Conservation (phyloP, 2,113 vertebrate genomes). For the Triplophysa tibetana region DNA sequence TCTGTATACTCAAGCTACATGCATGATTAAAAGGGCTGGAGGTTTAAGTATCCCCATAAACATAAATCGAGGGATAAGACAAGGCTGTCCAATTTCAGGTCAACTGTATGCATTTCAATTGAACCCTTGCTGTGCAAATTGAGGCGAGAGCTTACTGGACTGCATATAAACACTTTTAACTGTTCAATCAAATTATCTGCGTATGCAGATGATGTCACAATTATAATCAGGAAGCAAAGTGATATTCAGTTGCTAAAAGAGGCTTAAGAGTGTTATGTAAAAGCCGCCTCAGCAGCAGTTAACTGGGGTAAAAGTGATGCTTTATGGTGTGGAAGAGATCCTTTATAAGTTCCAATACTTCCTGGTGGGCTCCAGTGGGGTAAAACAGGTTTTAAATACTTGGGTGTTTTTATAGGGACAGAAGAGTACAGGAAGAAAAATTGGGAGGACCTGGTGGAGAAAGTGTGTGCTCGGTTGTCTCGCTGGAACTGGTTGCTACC, state of each 20-base stretch:
- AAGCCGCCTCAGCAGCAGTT: too few relatives aligned
- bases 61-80: too few relatives aligned
- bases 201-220: not conserved
- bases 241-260: too few relatives aligned
- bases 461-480: not conserved
- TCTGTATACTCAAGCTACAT: conserved; percentile 43
- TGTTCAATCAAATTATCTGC: too few relatives aligned
- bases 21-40: too few relatives aligned
- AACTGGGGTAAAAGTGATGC: not conserved
- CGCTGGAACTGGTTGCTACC: not conserved
- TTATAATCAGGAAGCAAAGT: too few relatives aligned
- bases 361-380: not conserved
- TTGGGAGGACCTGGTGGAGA: not conserved
- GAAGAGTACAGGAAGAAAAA: not conserved
- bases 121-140: not conserved
- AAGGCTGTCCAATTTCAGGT: too few relatives aligned
- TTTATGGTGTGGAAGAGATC: not conserved
- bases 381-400: not conserved
- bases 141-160: too few relatives aligned
- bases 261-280: not conserved
- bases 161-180: too few relatives aligned
- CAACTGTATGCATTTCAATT: too few relatives aligned
- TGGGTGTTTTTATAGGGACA: not conserved
- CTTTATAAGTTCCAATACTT: not conserved
- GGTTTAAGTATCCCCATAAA: too few relatives aligned